Evolutionary conservation across 2,113 vertebrate genomes (phyloP), one percentile per base, ranked within the genome.

Genomic region (Hydrochoerus hydrochaeris): DNA sequence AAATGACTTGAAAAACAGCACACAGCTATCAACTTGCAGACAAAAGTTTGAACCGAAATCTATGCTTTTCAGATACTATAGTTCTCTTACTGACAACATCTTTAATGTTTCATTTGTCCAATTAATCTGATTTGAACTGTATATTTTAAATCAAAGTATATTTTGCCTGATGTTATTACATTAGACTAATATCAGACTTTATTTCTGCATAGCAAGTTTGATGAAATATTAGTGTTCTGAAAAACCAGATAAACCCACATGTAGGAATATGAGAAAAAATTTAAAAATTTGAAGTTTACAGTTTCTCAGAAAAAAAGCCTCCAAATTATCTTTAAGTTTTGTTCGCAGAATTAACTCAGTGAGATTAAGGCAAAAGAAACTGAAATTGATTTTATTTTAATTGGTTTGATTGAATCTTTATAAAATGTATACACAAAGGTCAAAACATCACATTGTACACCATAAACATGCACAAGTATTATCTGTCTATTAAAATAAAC

Each of bases 251-350:
- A 73, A 54, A 46, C 2, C 20, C 60, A 71, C 14, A 5, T 92
- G 24, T 10, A 77, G 9, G 82, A 78, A 90, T 8, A n/a, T 3
- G 16, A 69, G 67, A 2, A 81, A 81, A 83, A 94, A 91, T 71
- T 28, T n/a, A 75, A 19, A 95, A 91, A 12, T 89, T 73, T 83
- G 12, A 93, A 92, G 30, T 77, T 75, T 38, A n/a, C 78, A 93
- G 32, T 95, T 30, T 71, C 78, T 95, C 60, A 63, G n/a, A 58
- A 77, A 82, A 26, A 87, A 95, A 91, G 5, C 7, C 38, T 94
- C 14, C 77, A 92, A 77, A 35, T 85, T 77, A 90, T 94, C 52
- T 96, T 85, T 81, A 92, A 12, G 3, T 83, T 96, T 91, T 88
- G 3, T 93, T 69, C 65, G 58, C 44, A 60, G 24, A 9, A 17